These are phyloP conservation scores for Sepiola atlantica DNA, from an alignment of 2,888 invertebrate genomes.

Conservation along the genomic window DNA sequence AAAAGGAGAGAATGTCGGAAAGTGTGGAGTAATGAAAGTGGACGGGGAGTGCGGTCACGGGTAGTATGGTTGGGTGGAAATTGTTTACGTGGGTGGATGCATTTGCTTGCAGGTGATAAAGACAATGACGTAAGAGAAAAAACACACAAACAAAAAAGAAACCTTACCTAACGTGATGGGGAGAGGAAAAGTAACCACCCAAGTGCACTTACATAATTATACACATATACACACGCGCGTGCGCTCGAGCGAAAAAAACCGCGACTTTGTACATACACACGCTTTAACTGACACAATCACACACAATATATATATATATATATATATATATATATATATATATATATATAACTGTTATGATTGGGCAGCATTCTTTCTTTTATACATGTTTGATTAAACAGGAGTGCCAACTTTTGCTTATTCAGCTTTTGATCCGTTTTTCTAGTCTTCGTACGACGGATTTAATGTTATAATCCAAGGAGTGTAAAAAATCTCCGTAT, in stretches of 20 bases:
- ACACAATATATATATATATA: background rate
- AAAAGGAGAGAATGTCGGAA: no score
- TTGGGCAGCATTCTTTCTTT: no score
- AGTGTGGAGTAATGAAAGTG: no score
- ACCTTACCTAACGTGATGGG: background rate
- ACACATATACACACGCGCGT: background rate
- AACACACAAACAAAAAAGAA: background rate
- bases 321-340: background rate
- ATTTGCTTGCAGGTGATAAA: background rate
- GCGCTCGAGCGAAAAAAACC: no score
- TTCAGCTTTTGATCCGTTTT: no score
- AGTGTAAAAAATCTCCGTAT: no score
- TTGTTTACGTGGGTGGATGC: conserved; percentile 20
- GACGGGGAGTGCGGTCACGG: no score
- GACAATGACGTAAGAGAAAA: conserved; percentile 32
- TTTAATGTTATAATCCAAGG: no score
- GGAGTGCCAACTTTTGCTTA: no score
- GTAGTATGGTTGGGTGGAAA: background rate
- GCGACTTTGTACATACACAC: background rate
- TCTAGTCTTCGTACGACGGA: no score
- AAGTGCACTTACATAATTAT: no score
- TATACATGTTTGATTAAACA: no score
- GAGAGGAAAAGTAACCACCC: background rate
- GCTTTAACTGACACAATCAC: background rate
- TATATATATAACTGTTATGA: background rate